Conservation (phyloP, 2,797 vertebrate genomes). For the Hylomyscus alleni region DNA sequence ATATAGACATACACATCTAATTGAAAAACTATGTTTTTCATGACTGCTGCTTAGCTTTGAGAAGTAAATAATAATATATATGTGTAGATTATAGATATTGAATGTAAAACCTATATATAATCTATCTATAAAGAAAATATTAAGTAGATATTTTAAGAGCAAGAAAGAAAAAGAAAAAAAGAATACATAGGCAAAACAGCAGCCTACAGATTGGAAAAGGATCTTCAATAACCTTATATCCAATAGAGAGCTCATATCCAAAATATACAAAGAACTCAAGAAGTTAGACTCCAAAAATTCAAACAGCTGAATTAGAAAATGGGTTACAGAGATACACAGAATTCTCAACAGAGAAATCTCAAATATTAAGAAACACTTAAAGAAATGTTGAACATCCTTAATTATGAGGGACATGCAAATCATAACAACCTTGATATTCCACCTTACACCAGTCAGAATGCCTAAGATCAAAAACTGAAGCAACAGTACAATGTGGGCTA, state of each 20-base stretch:
- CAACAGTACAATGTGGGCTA: no score
- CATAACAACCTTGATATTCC: background rate
- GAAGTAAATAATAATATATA: constrained; percentile 9
- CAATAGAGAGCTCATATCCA: background rate
- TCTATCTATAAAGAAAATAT: constrained; percentile 43
- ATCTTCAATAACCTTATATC: background rate
- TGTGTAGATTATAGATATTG: background rate
- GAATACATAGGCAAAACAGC: background rate
- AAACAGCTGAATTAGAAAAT: background rate
- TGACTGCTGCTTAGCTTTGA: constrained; percentile 42
- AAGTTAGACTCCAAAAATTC: background rate
- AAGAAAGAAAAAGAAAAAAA: constrained; percentile 38
- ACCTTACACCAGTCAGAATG: no score
- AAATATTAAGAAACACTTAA: background rate
- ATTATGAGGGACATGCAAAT: background rate
- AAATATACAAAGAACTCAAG: background rate
- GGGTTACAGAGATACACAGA: background rate
- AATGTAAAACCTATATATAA: constrained; percentile 40
- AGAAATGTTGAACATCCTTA: background rate
- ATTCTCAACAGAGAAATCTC: background rate
- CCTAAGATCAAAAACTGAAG: no score
- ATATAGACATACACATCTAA: background rate
- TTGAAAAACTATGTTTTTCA: constrained; percentile 11
- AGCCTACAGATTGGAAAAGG: background rate
- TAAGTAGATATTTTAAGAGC: background rate